A percentile compares a stretch with the other conserved stretches of the same genome.
Conservation (phyloP, 1,140 invertebrate genomes). For the Trypoxylus dichotomus region DNA sequence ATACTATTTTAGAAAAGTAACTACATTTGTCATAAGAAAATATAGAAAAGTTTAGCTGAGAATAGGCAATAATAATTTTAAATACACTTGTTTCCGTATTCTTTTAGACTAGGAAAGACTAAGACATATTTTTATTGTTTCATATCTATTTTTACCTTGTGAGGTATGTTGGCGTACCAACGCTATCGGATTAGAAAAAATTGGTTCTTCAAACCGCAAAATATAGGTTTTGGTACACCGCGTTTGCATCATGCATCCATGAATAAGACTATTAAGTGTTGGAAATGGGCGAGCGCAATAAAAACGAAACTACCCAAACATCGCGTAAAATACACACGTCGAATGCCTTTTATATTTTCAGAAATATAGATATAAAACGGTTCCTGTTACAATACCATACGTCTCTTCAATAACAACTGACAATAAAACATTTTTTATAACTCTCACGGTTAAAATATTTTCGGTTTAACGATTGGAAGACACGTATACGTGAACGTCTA, state of each 20-base stretch:
- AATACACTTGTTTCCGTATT: too few species aligned
- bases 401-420: not conserved
- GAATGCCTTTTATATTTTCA: slow-evolving; percentile 15
- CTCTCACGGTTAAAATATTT: slow-evolving; percentile 21
- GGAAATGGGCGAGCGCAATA: slow-evolving; percentile 8
- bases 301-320: slow-evolving; percentile 18
- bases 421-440: slow-evolving; percentile 22
- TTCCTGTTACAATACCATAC: slow-evolving; percentile 21
- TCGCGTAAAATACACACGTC: slow-evolving; percentile 20
- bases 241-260: not conserved
- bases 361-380: slow-evolving; percentile 23
- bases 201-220: not conserved
- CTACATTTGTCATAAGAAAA: too few species aligned
- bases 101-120: too few species aligned
- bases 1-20: too few species aligned
- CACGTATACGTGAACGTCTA: not conserved
- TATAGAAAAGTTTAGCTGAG: too few species aligned
- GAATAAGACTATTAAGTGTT: slow-evolving; percentile 19
- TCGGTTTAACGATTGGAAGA: slow-evolving; percentile 15
- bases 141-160: too few species aligned
- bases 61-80: too few species aligned
- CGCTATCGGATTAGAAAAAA: not conserved
- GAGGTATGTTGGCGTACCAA: too few species aligned
- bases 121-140: too few species aligned
- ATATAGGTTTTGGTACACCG: not conserved